Conservation (phyloP, 2,888 invertebrate species). For the Mesopsocus fuscifrons region DNA sequence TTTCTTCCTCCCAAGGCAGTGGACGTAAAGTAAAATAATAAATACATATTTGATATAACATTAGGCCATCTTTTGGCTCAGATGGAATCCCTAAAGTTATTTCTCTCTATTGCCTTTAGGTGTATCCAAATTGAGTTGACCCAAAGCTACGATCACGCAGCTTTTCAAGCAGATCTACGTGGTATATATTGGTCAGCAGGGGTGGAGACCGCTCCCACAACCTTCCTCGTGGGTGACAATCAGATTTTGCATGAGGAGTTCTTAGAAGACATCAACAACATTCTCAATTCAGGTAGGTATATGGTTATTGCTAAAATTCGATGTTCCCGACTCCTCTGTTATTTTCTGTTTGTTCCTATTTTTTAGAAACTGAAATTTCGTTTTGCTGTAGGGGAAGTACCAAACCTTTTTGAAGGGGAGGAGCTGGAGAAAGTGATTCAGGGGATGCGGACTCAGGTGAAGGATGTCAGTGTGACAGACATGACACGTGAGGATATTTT, state of each 20-base stretch:
- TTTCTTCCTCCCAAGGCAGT: too few species aligned
- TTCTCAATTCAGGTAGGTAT: slow-evolving; percentile 58
- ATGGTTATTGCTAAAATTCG: neutral
- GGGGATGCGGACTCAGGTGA: slow-evolving; percentile 51
- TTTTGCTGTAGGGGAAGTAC: slow-evolving; percentile 72
- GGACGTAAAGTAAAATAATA: too few species aligned
- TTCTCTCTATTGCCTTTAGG: slow-evolving; percentile 24
- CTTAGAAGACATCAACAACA: slow-evolving; percentile 80
- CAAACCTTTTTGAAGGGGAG: slow-evolving; percentile 76
- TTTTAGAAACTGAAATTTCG: neutral
- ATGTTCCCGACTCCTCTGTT: neutral
- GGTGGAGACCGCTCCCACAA: slow-evolving; percentile 48
- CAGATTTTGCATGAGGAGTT: slow-evolving; percentile 83
- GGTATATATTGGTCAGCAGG: slow-evolving; percentile 65
- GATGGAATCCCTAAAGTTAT: too few species aligned
- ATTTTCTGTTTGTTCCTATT: neutral
- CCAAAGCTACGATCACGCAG: slow-evolving; percentile 59
- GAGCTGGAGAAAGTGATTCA: slow-evolving; percentile 68
- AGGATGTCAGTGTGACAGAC: slow-evolving; percentile 43
- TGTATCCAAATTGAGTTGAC: slow-evolving; percentile 78
- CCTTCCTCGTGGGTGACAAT: slow-evolving; percentile 76
- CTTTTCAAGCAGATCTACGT: slow-evolving; percentile 73
- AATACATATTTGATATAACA: too few species aligned
- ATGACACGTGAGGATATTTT: slow-evolving; percentile 58
- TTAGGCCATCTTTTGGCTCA: too few species aligned